Evolutionary conservation across 1,140 invertebrate genomes (phyloP).

Genomic region (Sycophila sp.): DNA sequence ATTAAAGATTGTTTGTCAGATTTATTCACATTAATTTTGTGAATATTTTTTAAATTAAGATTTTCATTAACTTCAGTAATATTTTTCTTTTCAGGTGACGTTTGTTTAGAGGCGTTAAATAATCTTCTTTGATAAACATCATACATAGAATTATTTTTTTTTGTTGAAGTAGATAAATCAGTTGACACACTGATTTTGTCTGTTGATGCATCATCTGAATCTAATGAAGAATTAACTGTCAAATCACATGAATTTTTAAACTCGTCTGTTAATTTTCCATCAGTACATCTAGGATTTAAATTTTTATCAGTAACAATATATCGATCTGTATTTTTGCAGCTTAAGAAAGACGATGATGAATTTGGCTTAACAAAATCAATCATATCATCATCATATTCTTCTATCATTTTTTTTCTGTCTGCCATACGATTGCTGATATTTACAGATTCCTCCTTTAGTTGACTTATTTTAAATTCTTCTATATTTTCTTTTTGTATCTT

Average conservation of each 20-base stretch:
- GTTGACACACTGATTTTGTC: neutral
- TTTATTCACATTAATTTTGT: too few species aligned
- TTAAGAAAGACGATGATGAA: neutral
- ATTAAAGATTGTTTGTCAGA: neutral
- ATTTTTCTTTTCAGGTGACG: too few species aligned
- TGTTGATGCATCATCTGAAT: conserved; percentile 5
- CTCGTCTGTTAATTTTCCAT: too few species aligned
- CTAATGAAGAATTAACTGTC: neutral
- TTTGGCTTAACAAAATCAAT: neutral
- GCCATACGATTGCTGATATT: too few species aligned
- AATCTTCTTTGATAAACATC: too few species aligned
- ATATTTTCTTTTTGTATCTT: neutral
- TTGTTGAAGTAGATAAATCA: neutral
- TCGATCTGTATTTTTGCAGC: neutral
- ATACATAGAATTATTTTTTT: too few species aligned
- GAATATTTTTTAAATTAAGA: too few species aligned
- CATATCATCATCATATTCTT: neutral
- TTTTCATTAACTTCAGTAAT: too few species aligned
- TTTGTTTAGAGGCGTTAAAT: too few species aligned
- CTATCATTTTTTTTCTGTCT: neutral
- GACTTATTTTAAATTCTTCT: neutral
- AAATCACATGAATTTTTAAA: too few species aligned
- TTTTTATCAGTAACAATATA: too few species aligned
- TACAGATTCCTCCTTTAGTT: neutral
- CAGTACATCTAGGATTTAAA: too few species aligned